A percentile compares a stretch with the other conserved stretches of the same genome.
These are phyloP conservation scores for Pagetopsis macropterus DNA, from an alignment of 2,797 vertebrate genomes.

Conservation along the genomic window DNA sequence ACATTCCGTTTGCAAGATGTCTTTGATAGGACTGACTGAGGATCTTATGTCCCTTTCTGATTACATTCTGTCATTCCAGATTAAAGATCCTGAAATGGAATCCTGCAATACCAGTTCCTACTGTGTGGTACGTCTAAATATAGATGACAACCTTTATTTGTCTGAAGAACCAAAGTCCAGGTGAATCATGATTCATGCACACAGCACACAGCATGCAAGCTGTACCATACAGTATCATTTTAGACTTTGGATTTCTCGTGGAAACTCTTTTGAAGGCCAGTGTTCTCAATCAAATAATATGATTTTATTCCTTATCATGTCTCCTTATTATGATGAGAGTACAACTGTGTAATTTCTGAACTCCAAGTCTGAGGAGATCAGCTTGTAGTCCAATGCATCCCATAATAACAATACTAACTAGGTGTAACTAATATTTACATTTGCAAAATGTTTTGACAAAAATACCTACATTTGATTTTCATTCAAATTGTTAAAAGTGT, in stretches of 20 bases:
- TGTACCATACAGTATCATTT: background rate
- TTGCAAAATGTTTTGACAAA: background rate
- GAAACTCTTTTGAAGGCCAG: background rate
- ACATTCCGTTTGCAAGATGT: constrained; percentile 6
- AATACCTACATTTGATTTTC: background rate
- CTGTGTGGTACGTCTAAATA: constrained; percentile 19
- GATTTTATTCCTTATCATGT: background rate
- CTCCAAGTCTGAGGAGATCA: background rate
- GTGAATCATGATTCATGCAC: constrained; percentile 15
- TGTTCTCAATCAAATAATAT: background rate
- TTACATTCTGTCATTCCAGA: constrained; percentile 49
- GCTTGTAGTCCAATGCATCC: too few species aligned
- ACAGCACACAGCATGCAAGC: background rate
- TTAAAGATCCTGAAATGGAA: constrained; percentile 36
- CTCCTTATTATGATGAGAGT: background rate
- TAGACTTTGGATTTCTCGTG: constrained; percentile 16
- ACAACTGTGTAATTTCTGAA: background rate
- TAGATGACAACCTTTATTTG: background rate
- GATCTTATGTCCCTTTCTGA: constrained; percentile 35
- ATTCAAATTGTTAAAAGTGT: too few species aligned
- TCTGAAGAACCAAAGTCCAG: constrained; percentile 44
- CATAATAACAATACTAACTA: background rate
- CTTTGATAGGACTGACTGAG: constrained; percentile 35
- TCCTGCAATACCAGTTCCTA: constrained; percentile 7
- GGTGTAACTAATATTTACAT: background rate